Evolutionary conservation across 30 jellyfish, hydroid and myxozoan genomes (phyloP).

Genomic region (Pelagia noctiluca): DNA sequence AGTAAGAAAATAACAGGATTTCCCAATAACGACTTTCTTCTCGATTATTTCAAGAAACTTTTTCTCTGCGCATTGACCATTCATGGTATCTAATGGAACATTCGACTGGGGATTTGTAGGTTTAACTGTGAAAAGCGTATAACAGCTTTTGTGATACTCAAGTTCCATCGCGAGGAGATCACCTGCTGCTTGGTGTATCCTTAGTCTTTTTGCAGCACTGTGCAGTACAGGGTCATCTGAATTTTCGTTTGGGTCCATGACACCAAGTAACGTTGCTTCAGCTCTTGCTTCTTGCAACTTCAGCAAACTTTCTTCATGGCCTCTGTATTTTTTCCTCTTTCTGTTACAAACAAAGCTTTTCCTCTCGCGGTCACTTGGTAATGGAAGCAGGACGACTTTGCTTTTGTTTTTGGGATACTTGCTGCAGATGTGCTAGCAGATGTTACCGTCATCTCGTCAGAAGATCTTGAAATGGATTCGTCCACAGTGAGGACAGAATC

Average conservation of each 20-base stretch:
- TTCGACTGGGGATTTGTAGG: conserved; percentile 46
- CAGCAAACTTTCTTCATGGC: conserved; percentile 4
- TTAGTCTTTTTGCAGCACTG: not conserved
- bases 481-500: not conserved
- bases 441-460: not conserved
- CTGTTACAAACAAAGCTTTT: not conserved
- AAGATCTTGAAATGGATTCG: not conserved
- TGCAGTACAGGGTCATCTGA: conserved; percentile 4
- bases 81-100: conserved; percentile 48
- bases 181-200: conserved; percentile 7
- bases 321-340: not conserved
- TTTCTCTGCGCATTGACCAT: conserved; percentile 66
- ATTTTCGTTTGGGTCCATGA: conserved; percentile 1
- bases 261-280: conserved; percentile 4
- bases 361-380: conserved; percentile 4
- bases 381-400: conserved; percentile 1
- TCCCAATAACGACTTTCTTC: conserved; percentile 54
- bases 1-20: conserved; percentile 58
- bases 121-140: conserved; percentile 38
- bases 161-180: conserved; percentile 44
- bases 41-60: conserved; percentile 49
- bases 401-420: not conserved
- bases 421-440: conserved; percentile 9
- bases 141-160: conserved; percentile 57
- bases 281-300: conserved; percentile 6